These are phyloP conservation scores for Apostichopus leukothele DNA, from an alignment of 53 echinoderm and acorn worm species.

Conservation along the genomic window DNA sequence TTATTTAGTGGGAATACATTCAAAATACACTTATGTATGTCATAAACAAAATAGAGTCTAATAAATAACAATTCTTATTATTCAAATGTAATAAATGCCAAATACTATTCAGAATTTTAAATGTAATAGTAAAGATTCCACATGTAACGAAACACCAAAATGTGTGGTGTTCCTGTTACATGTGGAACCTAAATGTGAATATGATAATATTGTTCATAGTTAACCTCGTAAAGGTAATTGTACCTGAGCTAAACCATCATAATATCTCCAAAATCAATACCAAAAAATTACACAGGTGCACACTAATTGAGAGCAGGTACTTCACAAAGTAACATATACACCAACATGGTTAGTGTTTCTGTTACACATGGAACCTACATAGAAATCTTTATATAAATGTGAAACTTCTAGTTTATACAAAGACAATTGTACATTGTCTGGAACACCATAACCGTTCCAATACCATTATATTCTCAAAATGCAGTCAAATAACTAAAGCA, in stretches of 20 bases:
- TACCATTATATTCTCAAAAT: not conserved
- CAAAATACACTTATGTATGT: not conserved
- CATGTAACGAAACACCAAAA: conserved; percentile 29
- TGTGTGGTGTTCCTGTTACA: conserved; percentile 34
- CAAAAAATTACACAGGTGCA: not conserved
- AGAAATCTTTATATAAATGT: not conserved
- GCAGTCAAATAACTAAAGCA: not conserved
- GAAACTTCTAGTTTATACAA: not conserved
- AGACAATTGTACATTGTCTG: too few species aligned
- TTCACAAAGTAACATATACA: conserved; percentile 23
- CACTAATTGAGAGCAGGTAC: not conserved
- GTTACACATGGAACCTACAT: not conserved
- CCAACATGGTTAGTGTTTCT: not conserved
- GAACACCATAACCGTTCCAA: not conserved
- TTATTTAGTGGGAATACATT: not conserved
- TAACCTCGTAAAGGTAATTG: not conserved
- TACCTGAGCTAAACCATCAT: not conserved
- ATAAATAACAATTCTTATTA: not conserved
- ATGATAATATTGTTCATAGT: not conserved
- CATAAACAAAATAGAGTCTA: not conserved
- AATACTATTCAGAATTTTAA: not conserved
- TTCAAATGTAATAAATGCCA: not conserved
- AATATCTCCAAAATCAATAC: not conserved
- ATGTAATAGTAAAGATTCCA: not conserved
- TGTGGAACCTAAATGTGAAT: not conserved